Conservation (phyloP, 2,113 vertebrate species). For the Strix uralensis region DNA sequence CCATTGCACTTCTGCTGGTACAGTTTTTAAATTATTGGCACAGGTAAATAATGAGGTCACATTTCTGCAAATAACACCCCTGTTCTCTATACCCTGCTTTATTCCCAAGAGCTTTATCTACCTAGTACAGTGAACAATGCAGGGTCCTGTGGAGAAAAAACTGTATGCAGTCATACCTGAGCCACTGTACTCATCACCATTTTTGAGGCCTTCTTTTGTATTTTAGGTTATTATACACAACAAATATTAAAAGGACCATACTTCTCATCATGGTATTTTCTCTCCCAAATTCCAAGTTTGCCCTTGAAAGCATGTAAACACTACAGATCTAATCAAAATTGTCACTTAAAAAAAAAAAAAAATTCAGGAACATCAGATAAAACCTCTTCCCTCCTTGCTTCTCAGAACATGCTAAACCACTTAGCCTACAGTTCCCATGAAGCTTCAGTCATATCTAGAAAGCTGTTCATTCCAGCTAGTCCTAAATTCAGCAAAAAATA, state of each 20-base stretch:
- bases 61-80: neutral
- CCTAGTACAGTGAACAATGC: neutral
- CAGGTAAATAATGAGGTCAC: neutral
- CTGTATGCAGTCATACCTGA: neutral
- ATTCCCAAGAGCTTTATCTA: neutral
- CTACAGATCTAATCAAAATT: neutral
- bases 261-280: neutral
- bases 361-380: neutral
- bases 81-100: neutral
- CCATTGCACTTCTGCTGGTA: neutral
- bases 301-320: neutral
- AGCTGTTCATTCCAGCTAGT: neutral
- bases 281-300: neutral
- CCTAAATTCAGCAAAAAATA: neutral
- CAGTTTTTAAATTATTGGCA: neutral
- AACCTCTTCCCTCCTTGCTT: neutral
- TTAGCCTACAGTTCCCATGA: neutral
- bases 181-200: neutral
- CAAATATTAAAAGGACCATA: neutral
- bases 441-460: neutral
- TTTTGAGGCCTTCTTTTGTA: neutral
- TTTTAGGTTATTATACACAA: neutral
- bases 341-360: neutral
- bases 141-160: neutral
- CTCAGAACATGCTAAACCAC: neutral